Evolutionary conservation across 2,797 vertebrate species (phyloP), one percentile per base, ranked within the genome.

Genomic region (Tokudaia muenninki): DNA sequence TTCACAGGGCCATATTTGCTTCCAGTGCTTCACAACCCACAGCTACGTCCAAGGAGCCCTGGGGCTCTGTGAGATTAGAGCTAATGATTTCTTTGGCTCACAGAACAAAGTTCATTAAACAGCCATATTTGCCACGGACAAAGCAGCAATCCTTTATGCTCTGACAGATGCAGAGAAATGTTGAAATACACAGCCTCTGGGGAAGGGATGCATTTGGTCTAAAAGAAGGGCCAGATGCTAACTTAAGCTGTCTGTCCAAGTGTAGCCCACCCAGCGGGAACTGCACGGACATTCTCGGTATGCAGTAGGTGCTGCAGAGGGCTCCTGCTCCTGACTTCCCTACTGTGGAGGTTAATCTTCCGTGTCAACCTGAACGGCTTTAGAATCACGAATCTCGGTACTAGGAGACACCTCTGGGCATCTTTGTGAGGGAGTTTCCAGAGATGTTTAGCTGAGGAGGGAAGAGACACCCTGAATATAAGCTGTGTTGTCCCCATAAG

Each of bases 331-430:
- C 70, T 41, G 5, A 80, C 12, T 92, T 91, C 98, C 98, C 94
- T 98, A 99, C 99, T 63, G 22, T 63, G 41, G 17, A 47, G 17
- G 34, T 50, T 59, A 31, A 44, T 75, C 52, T 88, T 44, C 6
- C 1, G 26, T 50, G 44, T 78, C 59, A 63, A 63, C 44, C 14
- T 50, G 41, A n/a, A 2, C 63, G 72, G 55, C 29, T 44, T 90
- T 77, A 78, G 87, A 77, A 61, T 31, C 87, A 24, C 29, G 0
- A 65, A 19, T 65, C 41, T 63, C 0, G 0, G 34, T 22, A 34
- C 34, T 19, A 59, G n/a, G 26, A 77, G 55, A 61, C 6, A 61
- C 17, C 55, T 61, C 55, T 63, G 21, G 55, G 55, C 37, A 44
- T 59, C 52, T 26, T 14, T 90, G 41, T 78, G 57, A 63, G 57